Conservation (phyloP, 2,888 invertebrate genomes). For the Patella caerulea region DNA sequence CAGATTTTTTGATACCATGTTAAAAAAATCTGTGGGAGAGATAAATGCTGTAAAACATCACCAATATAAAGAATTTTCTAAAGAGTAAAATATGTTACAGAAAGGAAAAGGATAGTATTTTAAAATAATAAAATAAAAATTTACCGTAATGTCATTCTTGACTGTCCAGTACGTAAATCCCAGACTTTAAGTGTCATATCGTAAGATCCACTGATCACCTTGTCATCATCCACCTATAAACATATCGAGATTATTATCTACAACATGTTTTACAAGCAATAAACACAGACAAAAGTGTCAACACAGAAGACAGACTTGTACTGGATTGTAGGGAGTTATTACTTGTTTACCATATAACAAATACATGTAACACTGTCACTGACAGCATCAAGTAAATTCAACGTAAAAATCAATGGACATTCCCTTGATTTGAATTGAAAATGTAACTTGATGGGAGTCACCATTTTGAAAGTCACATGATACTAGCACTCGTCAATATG, state of each 20-base stretch:
- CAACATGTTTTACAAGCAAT: background rate
- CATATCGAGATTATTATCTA: no score
- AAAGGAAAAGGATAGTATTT: background rate
- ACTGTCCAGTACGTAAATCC: conserved; percentile 72
- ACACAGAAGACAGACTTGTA: no score
- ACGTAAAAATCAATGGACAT: no score
- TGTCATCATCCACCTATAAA: conserved; percentile 69
- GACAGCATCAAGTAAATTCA: no score
- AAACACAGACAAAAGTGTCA: background rate
- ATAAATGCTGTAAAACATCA: background rate
- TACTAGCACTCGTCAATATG: no score
- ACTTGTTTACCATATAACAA: no score
- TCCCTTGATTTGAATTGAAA: no score
- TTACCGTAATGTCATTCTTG: conserved; percentile 71
- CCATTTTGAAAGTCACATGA: no score
- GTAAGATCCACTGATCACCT: conserved; percentile 74
- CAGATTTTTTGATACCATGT: background rate
- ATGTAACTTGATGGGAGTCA: no score
- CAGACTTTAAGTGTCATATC: conserved; percentile 74
- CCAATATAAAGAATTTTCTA: background rate
- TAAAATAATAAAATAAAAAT: background rate
- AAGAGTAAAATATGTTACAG: background rate
- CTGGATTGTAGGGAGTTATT: no score
- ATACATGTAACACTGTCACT: no score
- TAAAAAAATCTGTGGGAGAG: background rate